A percentile compares a stretch with the other conserved stretches of the same genome.
phyloP scores from a whole-genome alignment of 2,888 invertebrate species.

The Dryomyza anilis region DNA sequence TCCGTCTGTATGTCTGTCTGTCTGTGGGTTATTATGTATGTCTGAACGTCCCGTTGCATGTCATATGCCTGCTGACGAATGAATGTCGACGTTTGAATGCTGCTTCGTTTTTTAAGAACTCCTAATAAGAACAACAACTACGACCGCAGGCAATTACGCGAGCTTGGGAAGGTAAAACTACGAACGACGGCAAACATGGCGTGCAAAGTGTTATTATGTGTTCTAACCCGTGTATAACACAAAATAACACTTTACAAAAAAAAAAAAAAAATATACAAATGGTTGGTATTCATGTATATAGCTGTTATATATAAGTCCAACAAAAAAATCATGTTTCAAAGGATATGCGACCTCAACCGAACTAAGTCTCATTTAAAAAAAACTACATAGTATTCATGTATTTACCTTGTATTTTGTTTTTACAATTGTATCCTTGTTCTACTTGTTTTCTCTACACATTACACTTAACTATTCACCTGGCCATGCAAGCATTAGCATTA shows the following conservation, averaged over 20 bases:
- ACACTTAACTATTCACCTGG: neutral
- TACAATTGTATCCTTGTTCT: too few relatives aligned
- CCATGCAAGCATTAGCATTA: neutral
- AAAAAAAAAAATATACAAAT: neutral
- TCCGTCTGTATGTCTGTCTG: neutral
- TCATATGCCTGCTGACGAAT: conserved; percentile 6
- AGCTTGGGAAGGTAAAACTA: conserved; percentile 37
- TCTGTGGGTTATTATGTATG: neutral
- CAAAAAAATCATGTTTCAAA: neutral
- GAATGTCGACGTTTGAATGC: conserved; percentile 24
- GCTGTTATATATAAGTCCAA: too few relatives aligned
- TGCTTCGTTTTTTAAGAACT: conserved; percentile 38
- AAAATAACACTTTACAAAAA: neutral
- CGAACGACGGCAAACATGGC: too few relatives aligned
- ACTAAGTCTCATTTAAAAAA: neutral
- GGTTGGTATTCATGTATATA: too few relatives aligned
- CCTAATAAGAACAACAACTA: conserved; percentile 31
- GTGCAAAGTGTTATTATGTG: conserved; percentile 27
- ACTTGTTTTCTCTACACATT: too few relatives aligned
- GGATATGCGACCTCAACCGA: conserved; percentile 5
- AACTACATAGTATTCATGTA: too few relatives aligned
- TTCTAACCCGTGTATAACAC: conserved; percentile 7
- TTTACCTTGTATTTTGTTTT: too few relatives aligned
- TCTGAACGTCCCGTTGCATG: conserved; percentile 46
- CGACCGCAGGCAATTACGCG: conserved; percentile 49